Base-by-base conservation (phyloP, 2,113 vertebrate genomes). In the Gallinago undulata region DNA sequence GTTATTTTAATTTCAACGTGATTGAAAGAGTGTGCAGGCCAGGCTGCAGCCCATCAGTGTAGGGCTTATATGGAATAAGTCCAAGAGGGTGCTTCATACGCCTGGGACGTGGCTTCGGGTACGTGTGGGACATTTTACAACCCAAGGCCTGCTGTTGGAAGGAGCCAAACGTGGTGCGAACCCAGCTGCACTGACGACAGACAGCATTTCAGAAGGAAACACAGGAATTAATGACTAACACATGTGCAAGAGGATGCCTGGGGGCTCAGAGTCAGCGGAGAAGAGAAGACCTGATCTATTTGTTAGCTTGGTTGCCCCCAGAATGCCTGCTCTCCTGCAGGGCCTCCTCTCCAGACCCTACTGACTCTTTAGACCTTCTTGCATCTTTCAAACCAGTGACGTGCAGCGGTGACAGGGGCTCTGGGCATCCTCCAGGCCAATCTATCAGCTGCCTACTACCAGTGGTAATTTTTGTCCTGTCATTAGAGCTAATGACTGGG, bases 241-340 rank as follows among this genome's bases (percentile, higher is more conserved):
- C 1, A 0, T 39, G 76, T 84, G 37, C 27, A 10, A 41, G n/a
- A 2, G 35, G 8, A 11, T 35, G 68, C 27, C 6, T 45, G 59
- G 28, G 31, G 35, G 9, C 13, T 2, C 1, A 14, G 5, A 64
- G 19, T 7, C 62, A 81, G 41, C 45, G 57, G 84, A 56, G 41
- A 16, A 73, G 8, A 72, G 33, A 16, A 62, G 25, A 82, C 4
- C 21, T 45, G 47, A 13, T 12, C 68, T 66, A 4, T 56, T 72
- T 51, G 33, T 21, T 33, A 17, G 9, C 0, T 2, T 31, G 43
- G 19, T 18, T 50, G 64, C 30, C 67, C 19, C 43, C 43, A 48
- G 75, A 69, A 51, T 0, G 1, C 7, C 73, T 55, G 8, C 4
- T 72, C 2, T 75, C 13, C 43, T 33, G 5, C n/a, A 56, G n/a